Conservation (phyloP, 2,888 invertebrate species). For the Eupithecia abbreviata region DNA sequence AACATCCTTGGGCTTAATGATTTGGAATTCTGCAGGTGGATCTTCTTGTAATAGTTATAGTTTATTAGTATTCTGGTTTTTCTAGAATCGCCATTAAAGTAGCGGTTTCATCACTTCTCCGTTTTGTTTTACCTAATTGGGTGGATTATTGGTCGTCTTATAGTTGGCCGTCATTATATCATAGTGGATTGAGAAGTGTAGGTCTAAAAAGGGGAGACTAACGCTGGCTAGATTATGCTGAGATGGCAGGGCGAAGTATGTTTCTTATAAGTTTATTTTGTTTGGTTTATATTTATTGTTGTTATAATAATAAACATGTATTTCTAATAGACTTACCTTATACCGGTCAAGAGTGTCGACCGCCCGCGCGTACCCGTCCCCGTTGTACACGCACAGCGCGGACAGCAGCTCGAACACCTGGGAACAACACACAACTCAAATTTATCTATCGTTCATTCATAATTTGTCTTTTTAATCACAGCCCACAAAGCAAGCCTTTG, state of each 20-base stretch:
- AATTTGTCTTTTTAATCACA: too few species aligned
- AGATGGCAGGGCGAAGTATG: too few species aligned
- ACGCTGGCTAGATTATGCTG: too few species aligned
- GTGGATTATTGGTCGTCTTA: not conserved
- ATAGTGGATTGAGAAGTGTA: too few species aligned
- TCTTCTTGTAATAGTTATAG: slow-evolving; percentile 2
- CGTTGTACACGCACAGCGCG: slow-evolving; percentile 96
- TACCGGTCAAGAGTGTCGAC: slow-evolving; percentile 96
- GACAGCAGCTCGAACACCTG: slow-evolving; percentile 96
- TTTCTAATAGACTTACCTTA: slow-evolving; percentile 85
- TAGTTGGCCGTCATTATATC: too few species aligned
- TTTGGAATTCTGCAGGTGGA: not conserved
- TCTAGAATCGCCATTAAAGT: not conserved
- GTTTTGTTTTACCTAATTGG: not conserved
- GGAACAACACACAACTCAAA: not conserved
- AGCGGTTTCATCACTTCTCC: not conserved
- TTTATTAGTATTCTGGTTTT: not conserved
- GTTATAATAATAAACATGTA: too few species aligned
- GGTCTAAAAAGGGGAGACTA: too few species aligned
- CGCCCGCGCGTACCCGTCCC: slow-evolving; percentile 93
- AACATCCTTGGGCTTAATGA: slow-evolving; percentile 11
- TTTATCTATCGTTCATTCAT: too few species aligned
- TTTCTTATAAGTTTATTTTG: too few species aligned
- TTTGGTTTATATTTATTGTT: too few species aligned
- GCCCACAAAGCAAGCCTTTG: too few species aligned